Evolutionary conservation across 1,140 invertebrate genomes (phyloP).

Genomic region (Daktulosphaira vitifoliae): DNA sequence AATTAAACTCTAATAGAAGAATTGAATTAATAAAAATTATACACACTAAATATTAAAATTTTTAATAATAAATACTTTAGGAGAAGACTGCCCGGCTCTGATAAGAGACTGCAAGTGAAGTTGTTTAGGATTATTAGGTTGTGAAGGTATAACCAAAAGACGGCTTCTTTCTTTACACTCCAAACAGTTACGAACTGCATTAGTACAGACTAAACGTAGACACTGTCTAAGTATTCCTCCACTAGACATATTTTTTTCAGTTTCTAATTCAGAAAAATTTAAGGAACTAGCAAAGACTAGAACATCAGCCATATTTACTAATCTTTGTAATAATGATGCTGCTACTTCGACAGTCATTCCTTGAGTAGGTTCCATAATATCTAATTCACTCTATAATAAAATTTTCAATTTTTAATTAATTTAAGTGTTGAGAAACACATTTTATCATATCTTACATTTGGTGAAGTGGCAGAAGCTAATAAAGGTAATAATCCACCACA

Average conservation of each 20-base stretch:
- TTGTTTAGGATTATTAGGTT: constrained; percentile 51
- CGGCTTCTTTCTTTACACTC: constrained; percentile 83
- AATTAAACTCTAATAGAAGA: constrained; percentile 23
- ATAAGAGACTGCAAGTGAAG: constrained; percentile 76
- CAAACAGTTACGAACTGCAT: constrained; percentile 94
- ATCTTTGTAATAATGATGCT: constrained; percentile 88
- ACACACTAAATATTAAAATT: constrained; percentile 5
- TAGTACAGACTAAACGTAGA: constrained; percentile 91
- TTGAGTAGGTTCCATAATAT: constrained; percentile 96
- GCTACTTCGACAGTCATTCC: constrained; percentile 97
- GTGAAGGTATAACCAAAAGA: constrained; percentile 43
- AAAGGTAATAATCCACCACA: constrained; percentile 94
- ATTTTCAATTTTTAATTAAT: background rate
- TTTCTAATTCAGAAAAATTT: constrained; percentile 95
- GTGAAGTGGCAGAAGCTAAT: constrained; percentile 94
- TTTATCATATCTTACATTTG: constrained; percentile 67
- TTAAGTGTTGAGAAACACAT: background rate
- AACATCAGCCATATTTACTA: constrained; percentile 97
- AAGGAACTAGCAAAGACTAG: constrained; percentile 94
- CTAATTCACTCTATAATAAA: constrained; percentile 79
- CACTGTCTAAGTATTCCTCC: constrained; percentile 96
- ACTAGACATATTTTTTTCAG: constrained; percentile 99
- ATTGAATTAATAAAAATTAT: constrained; percentile 1
- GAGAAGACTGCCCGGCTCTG: constrained; percentile 72
- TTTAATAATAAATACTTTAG: constrained; percentile 57